Evolutionary conservation across 2,113 vertebrate species (phyloP).

Genomic region (Ornithorhynchus anatinus): DNA sequence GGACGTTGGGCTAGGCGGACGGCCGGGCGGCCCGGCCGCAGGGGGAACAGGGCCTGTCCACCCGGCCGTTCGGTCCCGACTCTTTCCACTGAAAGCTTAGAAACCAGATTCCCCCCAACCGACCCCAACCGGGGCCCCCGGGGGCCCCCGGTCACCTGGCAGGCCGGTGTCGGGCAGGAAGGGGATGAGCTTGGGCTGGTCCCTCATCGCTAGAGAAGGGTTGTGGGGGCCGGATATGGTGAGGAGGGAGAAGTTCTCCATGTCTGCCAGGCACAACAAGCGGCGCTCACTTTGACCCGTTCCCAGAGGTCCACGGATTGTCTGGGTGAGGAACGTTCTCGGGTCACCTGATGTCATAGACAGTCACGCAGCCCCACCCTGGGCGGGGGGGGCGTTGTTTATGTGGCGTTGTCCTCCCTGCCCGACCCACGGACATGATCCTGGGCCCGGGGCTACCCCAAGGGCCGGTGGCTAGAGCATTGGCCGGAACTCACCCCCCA

Average conservation of each 20-base stretch:
- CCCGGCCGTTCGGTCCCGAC: too few species aligned
- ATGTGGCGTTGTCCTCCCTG: too few species aligned
- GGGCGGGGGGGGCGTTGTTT: too few species aligned
- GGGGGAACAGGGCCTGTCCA: too few species aligned
- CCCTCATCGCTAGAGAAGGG: background rate
- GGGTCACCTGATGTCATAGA: conserved; percentile 24
- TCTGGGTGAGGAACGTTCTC: conserved; percentile 5
- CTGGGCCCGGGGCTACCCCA: too few species aligned
- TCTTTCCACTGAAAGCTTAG: too few species aligned
- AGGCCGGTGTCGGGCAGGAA: background rate
- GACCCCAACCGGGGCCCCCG: background rate
- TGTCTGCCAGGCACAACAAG: background rate
- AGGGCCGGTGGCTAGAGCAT: too few species aligned
- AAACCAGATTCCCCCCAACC: too few species aligned
- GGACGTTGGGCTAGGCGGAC: too few species aligned
- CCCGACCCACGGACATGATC: too few species aligned
- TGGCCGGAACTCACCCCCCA: too few species aligned
- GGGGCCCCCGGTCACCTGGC: conserved; percentile 29
- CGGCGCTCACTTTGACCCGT: background rate
- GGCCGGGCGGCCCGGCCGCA: too few species aligned
- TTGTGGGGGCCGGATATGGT: background rate
- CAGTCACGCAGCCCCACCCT: background rate
- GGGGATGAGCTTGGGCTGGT: background rate
- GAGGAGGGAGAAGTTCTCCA: conserved; percentile 50
- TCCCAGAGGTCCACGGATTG: background rate